Base-by-base conservation (phyloP, 2,113 vertebrate species). In the Pluvialis apricaria region DNA sequence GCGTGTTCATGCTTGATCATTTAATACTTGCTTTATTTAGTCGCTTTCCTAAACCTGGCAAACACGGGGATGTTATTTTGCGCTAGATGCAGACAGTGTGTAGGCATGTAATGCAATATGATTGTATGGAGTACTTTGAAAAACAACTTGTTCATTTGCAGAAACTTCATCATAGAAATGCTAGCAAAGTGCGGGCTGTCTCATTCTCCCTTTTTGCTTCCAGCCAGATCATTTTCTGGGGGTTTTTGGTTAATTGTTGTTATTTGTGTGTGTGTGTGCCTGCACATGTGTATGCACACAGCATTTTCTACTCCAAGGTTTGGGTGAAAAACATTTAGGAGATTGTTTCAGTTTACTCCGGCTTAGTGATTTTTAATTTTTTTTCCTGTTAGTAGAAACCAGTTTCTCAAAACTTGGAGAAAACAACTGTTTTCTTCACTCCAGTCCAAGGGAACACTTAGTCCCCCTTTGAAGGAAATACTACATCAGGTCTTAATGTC, bases 101-200 rank as follows among this genome's bases (percentile, higher is more conserved):
- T 2, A 26, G 65, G 84, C 47, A 2, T 7, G 40, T 31, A 29
- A 44, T 20, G 36, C 69, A 16, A 19, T 44, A 17, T 11, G 62
- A 40, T 68, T 1, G 0, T 17, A 4, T 3, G 3, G 49, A 26
- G 68, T 25, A 19, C 77, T 94, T 91, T 13, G 38, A 29, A 72
- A 95, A 91, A 25, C 91, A 69, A 75, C 77, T 81, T 86, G 58
- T 88, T 86, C 51, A 29, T 82, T 82, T 90, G 94, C 95, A 77
- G 88, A 72, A 92, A 73, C 85, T 94, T 94, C 58, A 28, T 86
- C 71, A 12, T 6, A 4, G 38, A 86, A 89, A 49, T 13, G 29
- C 85, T 76, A 34, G 58, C 10, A 2, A 80, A 40, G 62, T 22
- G 31, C 3, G 13, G 57, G 79, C 86, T 92, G 75, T 61, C 92